Conservation (phyloP, 2,888 invertebrate genomes). For the Cyaniris semiargus region DNA sequence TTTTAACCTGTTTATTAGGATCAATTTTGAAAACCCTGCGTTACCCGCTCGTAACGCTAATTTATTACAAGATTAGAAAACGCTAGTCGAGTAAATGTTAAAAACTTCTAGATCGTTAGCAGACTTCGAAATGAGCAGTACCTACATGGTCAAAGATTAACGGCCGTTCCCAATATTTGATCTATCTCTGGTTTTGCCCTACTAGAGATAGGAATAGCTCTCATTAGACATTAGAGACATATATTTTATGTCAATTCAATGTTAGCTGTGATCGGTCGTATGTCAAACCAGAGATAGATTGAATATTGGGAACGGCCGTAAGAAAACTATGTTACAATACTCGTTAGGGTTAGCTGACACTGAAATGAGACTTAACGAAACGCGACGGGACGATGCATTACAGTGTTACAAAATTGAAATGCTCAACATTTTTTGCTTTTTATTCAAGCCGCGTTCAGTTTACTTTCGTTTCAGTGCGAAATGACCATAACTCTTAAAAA, state of each 20-base stretch:
- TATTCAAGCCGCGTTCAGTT: background rate
- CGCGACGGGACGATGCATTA: no score
- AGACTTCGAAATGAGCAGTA: slow-evolving; percentile 25
- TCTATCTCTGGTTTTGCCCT: no score
- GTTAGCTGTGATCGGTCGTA: no score
- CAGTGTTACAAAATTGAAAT: no score
- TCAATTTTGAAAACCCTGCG: background rate
- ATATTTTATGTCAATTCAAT: no score
- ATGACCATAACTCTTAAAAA: background rate
- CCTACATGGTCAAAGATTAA: slow-evolving; percentile 19
- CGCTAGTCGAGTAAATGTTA: slow-evolving; percentile 23
- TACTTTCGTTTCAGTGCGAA: background rate
- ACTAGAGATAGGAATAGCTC: no score
- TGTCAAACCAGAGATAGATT: no score
- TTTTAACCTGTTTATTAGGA: background rate
- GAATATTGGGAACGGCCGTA: no score
- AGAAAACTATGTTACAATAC: slow-evolving; percentile 16
- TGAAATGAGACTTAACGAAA: background rate
- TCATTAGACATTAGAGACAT: no score
- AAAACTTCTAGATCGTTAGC: slow-evolving; percentile 1
- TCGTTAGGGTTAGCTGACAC: background rate
- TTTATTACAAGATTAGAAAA: slow-evolving; percentile 19
- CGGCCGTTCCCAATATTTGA: no score
- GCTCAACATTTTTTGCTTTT: no score
- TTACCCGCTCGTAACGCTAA: background rate